A percentile compares a stretch with the other conserved stretches of the same genome.
Evolutionary conservation across 2,888 invertebrate genomes (phyloP).

Genomic region (Apotomis capreana): DNA sequence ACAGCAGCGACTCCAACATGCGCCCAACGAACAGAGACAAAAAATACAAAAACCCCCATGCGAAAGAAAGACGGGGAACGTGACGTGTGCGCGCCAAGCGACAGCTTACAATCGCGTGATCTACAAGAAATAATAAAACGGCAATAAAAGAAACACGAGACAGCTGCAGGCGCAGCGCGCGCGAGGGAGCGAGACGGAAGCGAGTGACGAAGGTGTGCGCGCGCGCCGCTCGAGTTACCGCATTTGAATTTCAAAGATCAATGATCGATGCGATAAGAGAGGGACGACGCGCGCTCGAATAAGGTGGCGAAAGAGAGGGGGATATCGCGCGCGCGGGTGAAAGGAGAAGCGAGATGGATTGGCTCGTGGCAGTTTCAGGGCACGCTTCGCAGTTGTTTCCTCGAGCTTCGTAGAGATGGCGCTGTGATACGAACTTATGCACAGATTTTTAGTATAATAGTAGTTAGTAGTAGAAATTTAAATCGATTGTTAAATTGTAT

Average conservation of each 20-base stretch:
- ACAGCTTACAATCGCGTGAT: constrained; percentile 83
- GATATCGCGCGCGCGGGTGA: constrained; percentile 49
- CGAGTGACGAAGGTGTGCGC: constrained; percentile 71
- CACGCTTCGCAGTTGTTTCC: constrained; percentile 55
- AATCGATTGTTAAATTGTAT: too few relatives aligned
- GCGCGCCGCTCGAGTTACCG: constrained; percentile 80
- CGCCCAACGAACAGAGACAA: constrained; percentile 67
- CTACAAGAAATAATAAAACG: constrained; percentile 84
- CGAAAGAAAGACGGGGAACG: constrained; percentile 58
- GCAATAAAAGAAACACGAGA: constrained; percentile 83
- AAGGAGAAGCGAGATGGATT: constrained; percentile 57
- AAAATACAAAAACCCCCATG: constrained; percentile 45
- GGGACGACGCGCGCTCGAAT: constrained; percentile 65
- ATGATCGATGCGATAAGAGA: constrained; percentile 80
- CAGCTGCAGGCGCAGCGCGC: constrained; percentile 69
- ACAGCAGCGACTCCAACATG: constrained; percentile 81
- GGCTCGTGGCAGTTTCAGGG: constrained; percentile 75
- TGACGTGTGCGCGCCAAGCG: constrained; percentile 83
- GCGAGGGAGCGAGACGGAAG: constrained; percentile 72
- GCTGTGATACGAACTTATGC: constrained; percentile 49
- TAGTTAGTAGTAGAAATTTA: too few relatives aligned
- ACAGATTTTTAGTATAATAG: too few relatives aligned
- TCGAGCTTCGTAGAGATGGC: constrained; percentile 63
- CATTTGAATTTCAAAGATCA: constrained; percentile 82
- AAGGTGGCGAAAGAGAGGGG: constrained; percentile 56